These are phyloP conservation scores for Mesorhabditis belari DNA, from an alignment of 2,888 invertebrate genomes.

Conservation along the genomic window DNA sequence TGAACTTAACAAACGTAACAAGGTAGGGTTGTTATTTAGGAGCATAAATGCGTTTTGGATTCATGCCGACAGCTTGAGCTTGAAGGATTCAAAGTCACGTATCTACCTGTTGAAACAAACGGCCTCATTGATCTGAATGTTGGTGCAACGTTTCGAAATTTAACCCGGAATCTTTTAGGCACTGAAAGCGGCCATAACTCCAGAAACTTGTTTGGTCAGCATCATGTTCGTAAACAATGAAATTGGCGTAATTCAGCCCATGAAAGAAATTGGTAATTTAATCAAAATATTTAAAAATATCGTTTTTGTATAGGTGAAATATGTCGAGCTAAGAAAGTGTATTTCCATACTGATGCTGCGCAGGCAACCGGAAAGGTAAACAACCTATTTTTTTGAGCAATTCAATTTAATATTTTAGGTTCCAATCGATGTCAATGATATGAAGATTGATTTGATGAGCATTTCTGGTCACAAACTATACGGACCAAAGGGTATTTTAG, in stretches of 20 bases:
- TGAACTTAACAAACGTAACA: background rate
- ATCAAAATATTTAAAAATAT: background rate
- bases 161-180: conserved; percentile 59
- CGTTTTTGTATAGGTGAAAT: conserved; percentile 61
- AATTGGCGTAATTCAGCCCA: conserved; percentile 89
- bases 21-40: conserved; percentile 61
- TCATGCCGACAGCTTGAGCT: conserved; percentile 88
- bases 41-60: conserved; percentile 97
- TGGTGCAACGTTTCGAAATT: too few relatives aligned
- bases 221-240: conserved; percentile 98
- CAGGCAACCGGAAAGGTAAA: conserved; percentile 94
- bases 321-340: conserved; percentile 79
- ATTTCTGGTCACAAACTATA: conserved; percentile 93
- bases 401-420: too few relatives aligned
- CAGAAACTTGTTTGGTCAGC: conserved; percentile 86
- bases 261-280: conserved; percentile 88
- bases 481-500: conserved; percentile 90
- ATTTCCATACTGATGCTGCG: conserved; percentile 99
- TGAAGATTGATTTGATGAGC: conserved; percentile 95
- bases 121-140: conserved; percentile 71
- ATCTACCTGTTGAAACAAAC: conserved; percentile 79
- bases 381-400: too few relatives aligned
- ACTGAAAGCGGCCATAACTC: conserved; percentile 73
- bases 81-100: conserved; percentile 89
- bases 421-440: conserved; percentile 80